Base-by-base conservation (phyloP, 2,113 vertebrate species). In the Sclerurus mexicanus region DNA sequence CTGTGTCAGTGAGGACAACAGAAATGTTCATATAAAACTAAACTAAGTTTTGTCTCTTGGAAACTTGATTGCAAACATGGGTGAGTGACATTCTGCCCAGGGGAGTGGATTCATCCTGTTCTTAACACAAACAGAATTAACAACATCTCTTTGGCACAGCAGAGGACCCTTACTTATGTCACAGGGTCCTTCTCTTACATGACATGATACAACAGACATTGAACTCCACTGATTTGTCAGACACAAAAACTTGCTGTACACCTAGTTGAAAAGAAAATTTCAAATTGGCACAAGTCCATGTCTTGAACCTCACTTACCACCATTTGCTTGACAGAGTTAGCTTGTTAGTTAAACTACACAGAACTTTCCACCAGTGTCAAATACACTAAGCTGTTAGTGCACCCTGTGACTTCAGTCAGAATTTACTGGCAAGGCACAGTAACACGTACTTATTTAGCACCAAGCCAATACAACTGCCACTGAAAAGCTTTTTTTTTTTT, bases 321-420 rank as follows among this genome's bases (percentile, higher is more conserved):
- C 3, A 3, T 20, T 78, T 47, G 27, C 76, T 78, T 87, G 76
- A 92, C 69, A 92, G 76, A 71, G 53, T 75, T 81, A 79, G 28
- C 39, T 82, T 96, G 84, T 89, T 93, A 85, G 50, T 91, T 95
- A 94, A 95, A 87, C n/a, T 77, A 58, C 77, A 74, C 66, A 95
- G 88, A 94, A 87, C 56, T 92, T 94, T 84, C 52, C 58, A 94
- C 53, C 31, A 64, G 67, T 82, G 60, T 68, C 1, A 2, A 87
- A 78, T 64, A 12, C 40, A 85, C 49, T 71, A 56, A 95, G 58
- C n/a, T 79, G 39, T 84, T 93, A 60, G 56, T 35, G 42, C 44
- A 22, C 31, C 40, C n/a, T 82, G 11, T 78, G 71, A 82, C 49
- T 87, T 91, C 71, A 93, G 66, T 89, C 66, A 94, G 74, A 88